A percentile compares a stretch with the other conserved stretches of the same genome.
These are phyloP conservation scores for Abscondita cerata DNA, from an alignment of 2,888 invertebrate species.

Conservation along the genomic window DNA sequence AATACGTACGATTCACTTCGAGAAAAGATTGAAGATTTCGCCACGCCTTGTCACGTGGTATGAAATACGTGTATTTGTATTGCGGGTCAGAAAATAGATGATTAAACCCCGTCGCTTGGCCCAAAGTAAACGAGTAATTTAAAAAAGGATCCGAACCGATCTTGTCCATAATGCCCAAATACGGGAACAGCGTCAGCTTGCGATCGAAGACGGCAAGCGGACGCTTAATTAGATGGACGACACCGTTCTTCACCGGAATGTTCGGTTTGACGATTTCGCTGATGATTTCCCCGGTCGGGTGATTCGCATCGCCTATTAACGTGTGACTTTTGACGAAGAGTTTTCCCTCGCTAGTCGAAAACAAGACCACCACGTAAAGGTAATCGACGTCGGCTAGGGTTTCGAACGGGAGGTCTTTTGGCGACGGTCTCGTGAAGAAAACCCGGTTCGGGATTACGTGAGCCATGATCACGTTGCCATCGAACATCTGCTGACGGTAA, in stretches of 20 bases:
- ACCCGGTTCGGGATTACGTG: constrained; percentile 87
- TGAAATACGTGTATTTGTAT: constrained; percentile 87
- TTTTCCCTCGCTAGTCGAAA: constrained; percentile 70
- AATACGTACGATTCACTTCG: constrained; percentile 71
- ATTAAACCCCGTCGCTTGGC: constrained; percentile 77
- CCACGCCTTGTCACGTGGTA: constrained; percentile 90
- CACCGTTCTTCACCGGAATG: constrained; percentile 90
- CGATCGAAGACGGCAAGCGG: constrained; percentile 88
- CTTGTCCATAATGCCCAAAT: constrained; percentile 81
- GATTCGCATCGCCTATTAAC: constrained; percentile 74
- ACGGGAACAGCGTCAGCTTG: constrained; percentile 83
- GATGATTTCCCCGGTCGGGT: constrained; percentile 79
- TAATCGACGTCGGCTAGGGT: constrained; percentile 82
- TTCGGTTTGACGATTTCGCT: constrained; percentile 86
- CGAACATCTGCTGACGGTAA: constrained; percentile 66
- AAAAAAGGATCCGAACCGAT: constrained; percentile 83
- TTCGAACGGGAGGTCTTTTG: constrained; percentile 73
- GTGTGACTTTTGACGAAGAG: constrained; percentile 83
- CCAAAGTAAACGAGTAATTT: constrained; percentile 77
- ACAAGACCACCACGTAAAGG: constrained; percentile 79
- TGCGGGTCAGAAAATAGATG: constrained; percentile 72
- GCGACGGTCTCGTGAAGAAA: constrained; percentile 82
- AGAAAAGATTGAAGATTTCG: constrained; percentile 56
- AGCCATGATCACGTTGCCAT: constrained; percentile 81
- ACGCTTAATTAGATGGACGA: constrained; percentile 87